A percentile compares a stretch with the other conserved stretches of the same genome.
Evolutionary conservation across 2,113 vertebrate species (phyloP).

Genomic region (Pomatorhinus ruficollis): DNA sequence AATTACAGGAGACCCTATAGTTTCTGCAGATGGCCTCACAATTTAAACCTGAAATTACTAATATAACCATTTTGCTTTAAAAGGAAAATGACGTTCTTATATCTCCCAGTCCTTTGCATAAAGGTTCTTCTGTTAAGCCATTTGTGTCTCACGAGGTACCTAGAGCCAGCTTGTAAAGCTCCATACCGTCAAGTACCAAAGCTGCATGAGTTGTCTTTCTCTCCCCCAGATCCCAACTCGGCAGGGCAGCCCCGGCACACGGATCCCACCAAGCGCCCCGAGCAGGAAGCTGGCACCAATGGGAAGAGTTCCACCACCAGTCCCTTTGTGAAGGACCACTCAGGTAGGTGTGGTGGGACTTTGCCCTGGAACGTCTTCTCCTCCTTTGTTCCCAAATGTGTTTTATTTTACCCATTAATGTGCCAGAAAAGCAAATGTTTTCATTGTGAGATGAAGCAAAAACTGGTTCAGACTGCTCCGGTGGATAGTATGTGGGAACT

Average conservation of each 20-base stretch:
- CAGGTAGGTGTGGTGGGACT: slow-evolving; percentile 67
- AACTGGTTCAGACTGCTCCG: background rate
- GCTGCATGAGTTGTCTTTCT: slow-evolving; percentile 58
- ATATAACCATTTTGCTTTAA: slow-evolving; percentile 65
- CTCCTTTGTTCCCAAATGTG: background rate
- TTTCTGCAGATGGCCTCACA: slow-evolving; percentile 80
- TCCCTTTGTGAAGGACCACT: slow-evolving; percentile 82
- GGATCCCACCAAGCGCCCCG: slow-evolving; percentile 83
- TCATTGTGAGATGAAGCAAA: background rate
- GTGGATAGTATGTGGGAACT: background rate
- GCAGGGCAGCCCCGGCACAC: slow-evolving; percentile 82
- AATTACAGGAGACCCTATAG: slow-evolving; percentile 76
- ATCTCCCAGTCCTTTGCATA: slow-evolving; percentile 67
- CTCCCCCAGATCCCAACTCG: slow-evolving; percentile 86
- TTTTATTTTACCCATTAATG: background rate
- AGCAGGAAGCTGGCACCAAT: slow-evolving; percentile 83
- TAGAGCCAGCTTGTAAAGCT: slow-evolving; percentile 32
- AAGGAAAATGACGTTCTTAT: slow-evolving; percentile 63
- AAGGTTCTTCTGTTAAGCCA: slow-evolving; percentile 66
- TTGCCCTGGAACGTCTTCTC: background rate
- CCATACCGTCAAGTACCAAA: background rate
- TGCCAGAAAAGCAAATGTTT: background rate
- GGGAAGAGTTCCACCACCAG: slow-evolving; percentile 83
- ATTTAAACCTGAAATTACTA: slow-evolving; percentile 74
- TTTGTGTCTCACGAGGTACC: slow-evolving; percentile 53